Conservation (phyloP, 2,797 vertebrate species). For the Rhinella marina region DNA sequence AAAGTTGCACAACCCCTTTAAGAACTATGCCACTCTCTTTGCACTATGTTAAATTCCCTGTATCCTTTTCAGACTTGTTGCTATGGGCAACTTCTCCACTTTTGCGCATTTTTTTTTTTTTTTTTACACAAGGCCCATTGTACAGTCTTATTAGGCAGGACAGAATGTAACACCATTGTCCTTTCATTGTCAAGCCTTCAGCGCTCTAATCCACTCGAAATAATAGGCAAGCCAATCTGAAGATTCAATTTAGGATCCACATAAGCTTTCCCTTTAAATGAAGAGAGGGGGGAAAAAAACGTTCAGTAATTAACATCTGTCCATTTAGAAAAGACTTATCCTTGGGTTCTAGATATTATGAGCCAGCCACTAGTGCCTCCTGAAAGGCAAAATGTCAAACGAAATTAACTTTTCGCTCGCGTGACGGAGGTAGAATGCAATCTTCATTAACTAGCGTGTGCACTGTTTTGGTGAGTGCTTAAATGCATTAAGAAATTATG, state of each 20-base stretch:
- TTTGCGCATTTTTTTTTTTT: background rate
- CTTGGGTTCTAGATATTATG: background rate
- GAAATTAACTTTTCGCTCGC: conserved; percentile 64
- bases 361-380: conserved; percentile 67
- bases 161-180: conserved; percentile 7
- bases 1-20: no score
- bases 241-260: background rate
- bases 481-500: conserved; percentile 72
- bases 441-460: conserved; percentile 69
- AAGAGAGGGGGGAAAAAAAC: background rate
- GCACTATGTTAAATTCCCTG: background rate
- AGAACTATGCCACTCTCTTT: no score
- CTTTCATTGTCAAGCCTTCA: background rate
- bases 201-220: background rate
- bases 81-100: background rate
- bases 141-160: background rate
- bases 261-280: conserved; percentile 1
- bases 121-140: background rate
- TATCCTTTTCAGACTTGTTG: background rate
- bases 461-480: conserved; percentile 65
- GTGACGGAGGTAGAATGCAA: conserved; percentile 66
- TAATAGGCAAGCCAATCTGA: conserved; percentile 16
- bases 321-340: conserved; percentile 4
- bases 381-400: conserved; percentile 64
- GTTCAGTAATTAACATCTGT: conserved; percentile 30